A percentile compares a stretch with the other conserved stretches of the same genome.
phyloP scores from a whole-genome alignment of 2,113 vertebrate species.

The Acrocephalus arundinaceus region DNA sequence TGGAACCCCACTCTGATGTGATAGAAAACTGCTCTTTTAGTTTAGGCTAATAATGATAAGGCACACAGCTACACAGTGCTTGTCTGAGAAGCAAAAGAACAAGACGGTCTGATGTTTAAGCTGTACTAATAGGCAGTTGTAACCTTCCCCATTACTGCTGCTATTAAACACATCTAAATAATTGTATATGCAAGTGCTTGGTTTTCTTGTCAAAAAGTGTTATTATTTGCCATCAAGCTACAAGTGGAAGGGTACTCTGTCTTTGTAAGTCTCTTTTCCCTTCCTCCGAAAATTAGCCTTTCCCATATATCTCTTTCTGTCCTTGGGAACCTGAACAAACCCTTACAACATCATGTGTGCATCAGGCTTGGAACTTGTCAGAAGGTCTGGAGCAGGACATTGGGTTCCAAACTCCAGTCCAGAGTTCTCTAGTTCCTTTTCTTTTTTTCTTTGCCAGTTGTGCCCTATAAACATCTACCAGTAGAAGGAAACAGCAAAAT shows the following conservation, averaged over 20 bases:
- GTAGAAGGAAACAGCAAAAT: not conserved
- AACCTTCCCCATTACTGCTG: not conserved
- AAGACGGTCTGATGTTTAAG: not conserved
- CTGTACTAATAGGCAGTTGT: not conserved
- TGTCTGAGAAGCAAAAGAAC: not conserved
- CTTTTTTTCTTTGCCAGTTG: not conserved
- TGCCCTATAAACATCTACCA: not conserved
- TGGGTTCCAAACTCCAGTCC: not conserved
- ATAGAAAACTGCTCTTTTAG: not conserved
- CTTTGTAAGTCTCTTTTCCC: not conserved
- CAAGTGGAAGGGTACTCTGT: not conserved
- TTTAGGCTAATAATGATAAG: not conserved
- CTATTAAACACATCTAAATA: not conserved
- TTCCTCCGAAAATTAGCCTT: not conserved
- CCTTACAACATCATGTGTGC: not conserved
- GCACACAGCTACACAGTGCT: not conserved
- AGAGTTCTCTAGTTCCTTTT: not conserved
- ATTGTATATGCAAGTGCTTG: not conserved
- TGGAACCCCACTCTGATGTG: not conserved
- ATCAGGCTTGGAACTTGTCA: not conserved
- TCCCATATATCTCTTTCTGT: not conserved
- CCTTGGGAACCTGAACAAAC: not conserved
- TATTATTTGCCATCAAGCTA: not conserved
- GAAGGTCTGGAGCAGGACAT: not conserved
- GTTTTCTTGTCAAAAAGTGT: not conserved